phyloP scores from a whole-genome alignment of 2,113 vertebrate genomes.

The Notarius lentiginosus region DNA sequence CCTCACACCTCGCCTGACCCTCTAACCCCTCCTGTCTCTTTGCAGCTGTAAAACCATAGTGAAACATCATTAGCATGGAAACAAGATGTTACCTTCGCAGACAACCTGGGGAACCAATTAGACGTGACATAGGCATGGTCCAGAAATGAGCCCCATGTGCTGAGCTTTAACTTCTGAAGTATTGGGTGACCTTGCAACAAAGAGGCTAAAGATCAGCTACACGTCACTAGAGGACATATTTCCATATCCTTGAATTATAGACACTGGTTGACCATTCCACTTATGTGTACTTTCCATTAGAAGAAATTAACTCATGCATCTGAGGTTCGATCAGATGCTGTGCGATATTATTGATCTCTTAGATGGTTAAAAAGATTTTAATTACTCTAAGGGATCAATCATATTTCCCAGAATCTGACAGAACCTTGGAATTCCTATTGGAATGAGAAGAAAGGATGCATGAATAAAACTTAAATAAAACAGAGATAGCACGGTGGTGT shows the following conservation, averaged over 20 bases:
- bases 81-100: slow-evolving; percentile 57
- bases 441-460: not conserved
- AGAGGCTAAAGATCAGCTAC: slow-evolving; percentile 13
- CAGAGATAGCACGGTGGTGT: not conserved
- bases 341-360: not conserved
- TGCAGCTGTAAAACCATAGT: slow-evolving; percentile 56
- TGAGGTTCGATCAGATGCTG: not conserved
- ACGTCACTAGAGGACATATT: slow-evolving; percentile 11
- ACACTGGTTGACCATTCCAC: not conserved
- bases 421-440: not conserved
- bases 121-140: slow-evolving; percentile 34
- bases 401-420: not conserved
- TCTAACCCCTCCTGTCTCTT: slow-evolving; percentile 45
- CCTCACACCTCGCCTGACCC: slow-evolving; percentile 51
- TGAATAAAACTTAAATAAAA: not conserved
- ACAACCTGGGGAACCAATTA: slow-evolving; percentile 62
- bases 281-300: not conserved
- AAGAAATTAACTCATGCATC: not conserved
- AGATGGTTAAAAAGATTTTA: not conserved
- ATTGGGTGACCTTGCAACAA: slow-evolving; percentile 39
- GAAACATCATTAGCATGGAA: slow-evolving; percentile 58
- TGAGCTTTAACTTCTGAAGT: slow-evolving; percentile 38
- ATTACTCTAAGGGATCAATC: not conserved
- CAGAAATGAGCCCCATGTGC: slow-evolving; percentile 41
- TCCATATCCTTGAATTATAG: slow-evolving; percentile 29